Percentiles rank a stretch among this genome's conserved stretches.
Conservation (phyloP, 2,797 vertebrate species). For the Sebastolobus alascanus region DNA sequence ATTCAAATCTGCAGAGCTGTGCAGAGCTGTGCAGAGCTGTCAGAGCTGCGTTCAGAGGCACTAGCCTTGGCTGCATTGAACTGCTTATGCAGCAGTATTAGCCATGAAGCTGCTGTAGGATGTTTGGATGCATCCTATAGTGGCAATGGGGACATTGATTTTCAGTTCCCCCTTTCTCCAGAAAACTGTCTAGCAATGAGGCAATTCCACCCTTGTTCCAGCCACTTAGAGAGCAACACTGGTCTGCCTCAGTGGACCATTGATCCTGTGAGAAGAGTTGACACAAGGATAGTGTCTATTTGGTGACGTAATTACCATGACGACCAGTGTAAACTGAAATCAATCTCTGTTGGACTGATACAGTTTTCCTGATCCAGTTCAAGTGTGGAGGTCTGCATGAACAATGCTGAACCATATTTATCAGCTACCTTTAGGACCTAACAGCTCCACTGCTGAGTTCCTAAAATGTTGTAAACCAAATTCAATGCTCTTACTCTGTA, state of each 20-base stretch:
- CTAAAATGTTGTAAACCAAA: background rate
- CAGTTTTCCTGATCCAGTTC: background rate
- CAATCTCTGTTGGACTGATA: slow-evolving; percentile 9
- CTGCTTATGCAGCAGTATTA: slow-evolving; percentile 23
- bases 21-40: background rate
- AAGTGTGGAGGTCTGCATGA: slow-evolving; percentile 1
- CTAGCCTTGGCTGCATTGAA: background rate
- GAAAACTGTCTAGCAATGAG: background rate
- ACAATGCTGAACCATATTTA: background rate
- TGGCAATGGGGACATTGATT: background rate
- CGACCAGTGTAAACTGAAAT: slow-evolving; percentile 22
- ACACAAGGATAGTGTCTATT: slow-evolving; percentile 7
- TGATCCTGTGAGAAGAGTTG: slow-evolving; percentile 7
- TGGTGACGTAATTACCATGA: slow-evolving; percentile 8
- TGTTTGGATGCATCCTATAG: background rate
- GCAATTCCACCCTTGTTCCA: slow-evolving; percentile 1
- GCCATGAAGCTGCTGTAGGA: background rate
- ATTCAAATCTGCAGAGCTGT: slow-evolving; percentile 19
- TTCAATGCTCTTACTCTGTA: too few species aligned
- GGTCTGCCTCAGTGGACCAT: slow-evolving; percentile 5
- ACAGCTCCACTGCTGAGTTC: background rate
- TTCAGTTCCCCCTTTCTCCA: background rate
- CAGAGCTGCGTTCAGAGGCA: slow-evolving; percentile 1
- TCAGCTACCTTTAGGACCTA: background rate
- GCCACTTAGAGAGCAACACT: background rate